These are phyloP conservation scores for Gisinianus flammeolus DNA, from an alignment of 2,888 invertebrate genomes.

Conservation along the genomic window DNA sequence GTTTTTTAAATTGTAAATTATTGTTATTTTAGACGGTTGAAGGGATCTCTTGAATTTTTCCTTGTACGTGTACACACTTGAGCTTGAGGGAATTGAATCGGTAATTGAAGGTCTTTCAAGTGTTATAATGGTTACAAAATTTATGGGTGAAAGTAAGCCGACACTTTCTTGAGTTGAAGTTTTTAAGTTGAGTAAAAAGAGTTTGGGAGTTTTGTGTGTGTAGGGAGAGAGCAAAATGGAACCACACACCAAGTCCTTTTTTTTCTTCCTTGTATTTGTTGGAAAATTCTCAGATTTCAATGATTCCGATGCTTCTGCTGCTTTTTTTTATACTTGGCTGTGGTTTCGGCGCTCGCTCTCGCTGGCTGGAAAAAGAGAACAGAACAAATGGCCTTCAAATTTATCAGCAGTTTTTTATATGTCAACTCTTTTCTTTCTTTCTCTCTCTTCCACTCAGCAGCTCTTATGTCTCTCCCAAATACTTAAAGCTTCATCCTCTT, in stretches of 20 bases:
- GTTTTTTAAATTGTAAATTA: slow-evolving; percentile 14
- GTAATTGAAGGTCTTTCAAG: slow-evolving; percentile 34
- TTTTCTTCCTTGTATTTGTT: not conserved
- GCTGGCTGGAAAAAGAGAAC: too few relatives aligned
- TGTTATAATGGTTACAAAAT: slow-evolving; percentile 27
- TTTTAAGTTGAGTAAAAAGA: not conserved
- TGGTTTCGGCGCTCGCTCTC: too few relatives aligned
- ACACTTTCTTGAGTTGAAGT: slow-evolving; percentile 4
- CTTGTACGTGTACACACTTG: slow-evolving; percentile 43
- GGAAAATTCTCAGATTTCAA: slow-evolving; percentile 28
- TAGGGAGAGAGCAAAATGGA: not conserved
- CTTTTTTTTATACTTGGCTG: too few relatives aligned
- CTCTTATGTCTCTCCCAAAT: too few relatives aligned
- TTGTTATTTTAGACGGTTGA: slow-evolving; percentile 9
- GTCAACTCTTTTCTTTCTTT: not conserved
- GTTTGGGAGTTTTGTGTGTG: slow-evolving; percentile 1
- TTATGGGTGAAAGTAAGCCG: slow-evolving; percentile 33
- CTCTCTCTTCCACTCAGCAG: too few relatives aligned
- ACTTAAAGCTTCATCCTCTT: too few relatives aligned
- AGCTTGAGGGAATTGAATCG: slow-evolving; percentile 12
- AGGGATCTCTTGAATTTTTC: slow-evolving; percentile 45
- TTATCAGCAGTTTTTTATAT: not conserved
- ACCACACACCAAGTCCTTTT: not conserved
- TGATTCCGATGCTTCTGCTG: slow-evolving; percentile 8
- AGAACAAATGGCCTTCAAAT: not conserved